Base-by-base conservation (phyloP, 2,797 vertebrate species). In the Heteromormyrus szaboi region DNA sequence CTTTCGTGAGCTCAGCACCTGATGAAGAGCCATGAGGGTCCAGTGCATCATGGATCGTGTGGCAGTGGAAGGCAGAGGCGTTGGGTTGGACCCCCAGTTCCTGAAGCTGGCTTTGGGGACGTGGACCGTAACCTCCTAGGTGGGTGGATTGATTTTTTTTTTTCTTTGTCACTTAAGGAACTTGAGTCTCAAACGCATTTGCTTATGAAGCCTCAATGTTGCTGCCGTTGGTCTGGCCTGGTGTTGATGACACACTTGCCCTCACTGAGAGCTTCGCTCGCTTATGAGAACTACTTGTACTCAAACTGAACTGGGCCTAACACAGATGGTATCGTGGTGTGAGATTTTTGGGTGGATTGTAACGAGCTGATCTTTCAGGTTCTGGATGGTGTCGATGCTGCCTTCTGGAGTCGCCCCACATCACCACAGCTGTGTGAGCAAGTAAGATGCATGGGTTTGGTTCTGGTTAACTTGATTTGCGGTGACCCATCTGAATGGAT, bases 241-340 rank as follows among this genome's bases (percentile, higher is more conserved):
- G 96, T 96, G 29, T 29, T 96, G 97, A 98, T 94, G 95, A 97
- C 93, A 94, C 89, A 95, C 97, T 97, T 98, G 97, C 97, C 97
- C 97, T 98, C 97, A 96, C 97, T 96, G 96, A 98, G 95, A 90
- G 5, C 90, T 88, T 65, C 88, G 0, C 92, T 85, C 93, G n/a
- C 89, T 95, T 91, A 93, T 95, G 97, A 97, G 90, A 93, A 89
- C 88, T 41, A 44, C 54, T 90, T n/a, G 87, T 91, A 89, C 91
- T 90, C 85, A 86, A 85, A 86, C 96, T 97, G 96, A 97, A 96
- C 96, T 95, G 91, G 72, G 87, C 0, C 0, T 46, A 6, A 17
- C 0, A 9, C 4, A 37, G 0, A n/a, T 56, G 29, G 14, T 56
- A 17, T 62, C 14, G 2, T 41, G 19, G 14, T 4, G 19, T 12